Percentiles rank a stretch among this genome's conserved stretches.
Conservation (phyloP, 2,113 vertebrate genomes). For the Eptesicus fuscus region DNA sequence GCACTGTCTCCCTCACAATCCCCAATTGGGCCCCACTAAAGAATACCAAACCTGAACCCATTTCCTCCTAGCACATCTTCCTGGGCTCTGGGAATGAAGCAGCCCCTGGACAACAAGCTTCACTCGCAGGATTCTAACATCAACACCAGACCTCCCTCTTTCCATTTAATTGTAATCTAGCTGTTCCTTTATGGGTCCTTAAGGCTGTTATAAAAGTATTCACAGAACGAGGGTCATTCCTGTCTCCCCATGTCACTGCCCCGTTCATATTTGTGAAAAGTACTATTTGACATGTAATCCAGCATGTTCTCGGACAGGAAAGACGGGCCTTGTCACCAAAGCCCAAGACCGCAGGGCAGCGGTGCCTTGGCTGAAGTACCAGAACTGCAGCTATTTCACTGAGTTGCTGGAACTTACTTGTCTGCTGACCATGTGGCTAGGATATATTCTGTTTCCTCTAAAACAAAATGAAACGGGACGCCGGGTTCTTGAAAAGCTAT, state of each 20-base stretch:
- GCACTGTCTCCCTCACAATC: too few relatives aligned
- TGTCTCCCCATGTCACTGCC: neutral
- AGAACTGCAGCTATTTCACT: neutral
- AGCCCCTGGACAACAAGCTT: neutral
- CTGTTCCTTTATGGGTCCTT: neutral
- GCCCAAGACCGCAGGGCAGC: neutral
- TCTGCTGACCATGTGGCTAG: neutral
- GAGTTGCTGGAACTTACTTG: neutral
- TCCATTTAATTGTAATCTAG: neutral
- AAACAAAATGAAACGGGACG: neutral
- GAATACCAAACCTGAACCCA: neutral
- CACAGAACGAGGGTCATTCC: neutral
- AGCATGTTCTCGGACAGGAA: neutral
- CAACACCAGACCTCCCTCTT: neutral
- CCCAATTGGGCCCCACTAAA: accelerated
- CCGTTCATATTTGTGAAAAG: neutral
- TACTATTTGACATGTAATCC: neutral
- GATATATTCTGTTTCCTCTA: neutral
- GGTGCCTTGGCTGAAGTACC: neutral
- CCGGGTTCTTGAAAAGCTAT: neutral
- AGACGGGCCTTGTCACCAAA: neutral
- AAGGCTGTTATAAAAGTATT: neutral
- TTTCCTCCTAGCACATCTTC: neutral
- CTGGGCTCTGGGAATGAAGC: neutral
- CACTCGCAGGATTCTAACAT: neutral